A percentile compares a stretch with the other conserved stretches of the same genome.
Conservation (phyloP, 2,113 vertebrate species). For the Nansenia antarctica region DNA sequence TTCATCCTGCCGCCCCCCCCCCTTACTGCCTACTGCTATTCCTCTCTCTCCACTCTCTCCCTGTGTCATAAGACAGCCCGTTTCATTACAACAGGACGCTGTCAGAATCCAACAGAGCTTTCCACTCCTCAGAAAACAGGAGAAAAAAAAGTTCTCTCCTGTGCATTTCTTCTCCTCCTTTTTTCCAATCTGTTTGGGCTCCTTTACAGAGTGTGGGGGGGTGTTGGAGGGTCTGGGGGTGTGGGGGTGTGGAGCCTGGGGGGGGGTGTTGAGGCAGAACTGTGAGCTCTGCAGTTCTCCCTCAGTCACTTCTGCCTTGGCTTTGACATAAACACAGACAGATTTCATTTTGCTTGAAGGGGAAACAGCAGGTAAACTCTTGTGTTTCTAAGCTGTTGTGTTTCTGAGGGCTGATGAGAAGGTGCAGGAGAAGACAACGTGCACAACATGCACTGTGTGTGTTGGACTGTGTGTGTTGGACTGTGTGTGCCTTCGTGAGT, state of each 20-base stretch:
- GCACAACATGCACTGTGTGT: neutral
- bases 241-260: neutral
- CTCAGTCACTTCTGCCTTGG: neutral
- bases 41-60: neutral
- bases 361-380: neutral
- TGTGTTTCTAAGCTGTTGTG: neutral
- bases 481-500: neutral
- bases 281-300: neutral
- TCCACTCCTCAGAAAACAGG: neutral
- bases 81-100: neutral
- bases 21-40: no score
- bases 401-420: neutral
- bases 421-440: neutral
- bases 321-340: slow-evolving; percentile 1
- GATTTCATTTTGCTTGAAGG: slow-evolving; percentile 1
- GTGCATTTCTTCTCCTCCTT: neutral
- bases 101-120: neutral
- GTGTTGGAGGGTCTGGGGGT: neutral
- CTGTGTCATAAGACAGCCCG: neutral
- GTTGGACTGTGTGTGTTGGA: neutral
- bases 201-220: slow-evolving; percentile 6
- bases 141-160: neutral
- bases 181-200: slow-evolving; percentile 15
- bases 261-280: neutral
- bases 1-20: no score